Evolutionary conservation across 2,797 vertebrate genomes (phyloP), one percentile per base, ranked within the genome.

Genomic region (Apogon talboti): DNA sequence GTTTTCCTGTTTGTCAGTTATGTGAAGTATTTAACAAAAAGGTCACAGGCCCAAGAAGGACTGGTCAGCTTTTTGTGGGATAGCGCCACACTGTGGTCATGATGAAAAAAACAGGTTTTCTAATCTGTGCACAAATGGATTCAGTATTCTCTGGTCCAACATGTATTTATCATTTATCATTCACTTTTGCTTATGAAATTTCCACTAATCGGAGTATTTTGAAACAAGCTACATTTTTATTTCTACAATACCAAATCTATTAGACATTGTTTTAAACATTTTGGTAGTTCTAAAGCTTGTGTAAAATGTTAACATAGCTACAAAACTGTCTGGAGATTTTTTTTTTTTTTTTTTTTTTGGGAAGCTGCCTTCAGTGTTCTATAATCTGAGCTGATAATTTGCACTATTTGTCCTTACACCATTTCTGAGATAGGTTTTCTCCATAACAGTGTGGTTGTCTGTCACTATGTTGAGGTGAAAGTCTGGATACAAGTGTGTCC

Each of bases 21-120:
- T 21, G 19, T 21, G 19, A 37, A 50, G 38, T 7, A 6, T 53
- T 49, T 4, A 30, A 11, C 10, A 28, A 5, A 3, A 35, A 18
- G 42, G 21, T 9, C n/a, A 14, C 15, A 3, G 14, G 33, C 44
- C 18, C 28, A 50, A 55, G 53, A 45, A 37, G 6, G 19, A 18
- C 15, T 13, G 16, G 4, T n/a, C 45, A 13, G 37, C 43, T 59
- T 45, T 43, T 33, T 15, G 64, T 61, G 24, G 46, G 55, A 49
- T 54, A 76, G 55, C 18, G 21, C 63, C 63, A 41, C 68, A 41
- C 3, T 70, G 74, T 83, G 74, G 76, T 11, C 33, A 48, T 56
- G 45, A 46, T n/a, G 14, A 14, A 1, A 35, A 35, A 35, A 35
- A 35, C 33, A 1, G 33, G 33, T 10, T 9, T 35, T 35, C 18